phyloP scores from a whole-genome alignment of 2,113 vertebrate species.

The Arvicanthis niloticus region DNA sequence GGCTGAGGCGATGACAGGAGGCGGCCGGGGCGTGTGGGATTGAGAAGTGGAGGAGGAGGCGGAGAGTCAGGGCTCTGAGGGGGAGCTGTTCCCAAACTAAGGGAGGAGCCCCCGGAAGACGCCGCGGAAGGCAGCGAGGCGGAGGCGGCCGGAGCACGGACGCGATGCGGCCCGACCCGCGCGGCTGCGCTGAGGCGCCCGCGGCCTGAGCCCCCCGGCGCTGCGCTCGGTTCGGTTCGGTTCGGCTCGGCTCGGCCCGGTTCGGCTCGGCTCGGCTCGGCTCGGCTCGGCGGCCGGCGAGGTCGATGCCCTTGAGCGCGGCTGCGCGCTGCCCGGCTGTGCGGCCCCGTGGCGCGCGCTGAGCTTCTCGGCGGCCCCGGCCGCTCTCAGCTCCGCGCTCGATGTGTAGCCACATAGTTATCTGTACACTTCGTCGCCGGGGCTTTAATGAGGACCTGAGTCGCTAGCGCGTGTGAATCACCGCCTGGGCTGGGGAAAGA shows the following conservation, averaged over 20 bases:
- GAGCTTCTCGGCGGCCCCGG: background rate
- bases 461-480: slow-evolving; percentile 88
- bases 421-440: slow-evolving; percentile 50
- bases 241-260: slow-evolving; percentile 11
- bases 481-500: slow-evolving; percentile 80
- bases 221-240: slow-evolving; percentile 30
- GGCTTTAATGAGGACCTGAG: slow-evolving; percentile 85
- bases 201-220: slow-evolving; percentile 77
- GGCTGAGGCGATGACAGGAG: slow-evolving; percentile 86
- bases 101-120: slow-evolving; percentile 34
- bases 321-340: slow-evolving; percentile 49
- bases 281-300: background rate
- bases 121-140: slow-evolving; percentile 72
- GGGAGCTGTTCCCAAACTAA: slow-evolving; percentile 42
- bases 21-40: slow-evolving; percentile 70
- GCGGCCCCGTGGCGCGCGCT: slow-evolving; percentile 46
- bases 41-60: slow-evolving; percentile 74
- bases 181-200: slow-evolving; percentile 74
- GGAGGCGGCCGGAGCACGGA: slow-evolving; percentile 67
- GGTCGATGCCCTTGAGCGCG: slow-evolving; percentile 74
- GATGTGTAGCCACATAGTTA: slow-evolving; percentile 76
- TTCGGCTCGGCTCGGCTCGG: slow-evolving; percentile 17
- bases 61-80: slow-evolving; percentile 60
- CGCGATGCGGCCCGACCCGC: slow-evolving; percentile 55
- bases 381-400: background rate